Conservation (phyloP, 2,888 invertebrate species). For the Gasteruption jaculator region DNA sequence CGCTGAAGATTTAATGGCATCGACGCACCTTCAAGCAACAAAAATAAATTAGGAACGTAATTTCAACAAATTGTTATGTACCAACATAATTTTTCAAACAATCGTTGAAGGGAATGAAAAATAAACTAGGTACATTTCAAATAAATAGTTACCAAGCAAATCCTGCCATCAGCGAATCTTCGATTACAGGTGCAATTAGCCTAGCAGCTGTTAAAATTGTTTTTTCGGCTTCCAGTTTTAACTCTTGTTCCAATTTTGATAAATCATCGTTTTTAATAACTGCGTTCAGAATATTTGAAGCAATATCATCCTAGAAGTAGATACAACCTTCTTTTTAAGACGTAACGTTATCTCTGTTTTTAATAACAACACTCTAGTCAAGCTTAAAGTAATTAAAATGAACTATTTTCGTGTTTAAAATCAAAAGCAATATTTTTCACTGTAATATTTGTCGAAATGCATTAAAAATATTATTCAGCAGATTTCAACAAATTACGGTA, state of each 20-base stretch:
- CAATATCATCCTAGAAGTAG: slow-evolving; percentile 54
- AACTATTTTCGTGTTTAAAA: no score
- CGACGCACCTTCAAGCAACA: slow-evolving; percentile 99
- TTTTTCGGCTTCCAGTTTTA: slow-evolving; percentile 72
- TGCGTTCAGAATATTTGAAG: slow-evolving; percentile 61
- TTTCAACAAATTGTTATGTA: no score
- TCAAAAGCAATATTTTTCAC: no score
- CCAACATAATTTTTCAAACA: not conserved
- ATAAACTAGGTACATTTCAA: not conserved
- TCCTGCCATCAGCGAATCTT: slow-evolving; percentile 64
- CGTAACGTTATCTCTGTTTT: no score
- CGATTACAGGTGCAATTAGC: slow-evolving; percentile 82
- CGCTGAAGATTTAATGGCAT: slow-evolving; percentile 86
- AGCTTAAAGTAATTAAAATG: no score
- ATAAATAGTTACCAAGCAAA: slow-evolving; percentile 41
- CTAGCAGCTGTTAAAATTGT: slow-evolving; percentile 82
- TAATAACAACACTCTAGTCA: no score
- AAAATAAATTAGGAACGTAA: no score
- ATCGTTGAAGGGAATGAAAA: not conserved
- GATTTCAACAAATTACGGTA: no score
- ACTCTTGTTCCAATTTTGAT: slow-evolving; percentile 66
- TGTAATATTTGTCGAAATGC: no score
- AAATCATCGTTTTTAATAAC: slow-evolving; percentile 75
- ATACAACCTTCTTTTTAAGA: no score
- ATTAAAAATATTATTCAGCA: no score